phyloP scores from a whole-genome alignment of 2,888 invertebrate genomes.

The Biston betularia region DNA sequence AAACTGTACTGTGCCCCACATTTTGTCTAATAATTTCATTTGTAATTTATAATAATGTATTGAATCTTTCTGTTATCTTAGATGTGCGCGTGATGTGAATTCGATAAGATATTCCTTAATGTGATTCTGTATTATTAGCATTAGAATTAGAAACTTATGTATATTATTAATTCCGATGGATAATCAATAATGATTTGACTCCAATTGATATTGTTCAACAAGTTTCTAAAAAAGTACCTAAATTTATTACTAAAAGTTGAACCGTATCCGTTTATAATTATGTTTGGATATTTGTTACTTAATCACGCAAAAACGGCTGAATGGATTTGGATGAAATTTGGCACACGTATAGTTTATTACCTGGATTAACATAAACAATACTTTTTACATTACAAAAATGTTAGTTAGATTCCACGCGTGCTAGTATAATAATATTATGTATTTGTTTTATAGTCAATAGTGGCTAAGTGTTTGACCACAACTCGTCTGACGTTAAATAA shows the following conservation, averaged over 20 bases:
- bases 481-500: too few relatives aligned
- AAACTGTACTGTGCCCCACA: background rate
- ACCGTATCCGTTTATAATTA: too few relatives aligned
- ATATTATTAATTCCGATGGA: constrained; percentile 15
- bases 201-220: background rate
- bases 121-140: constrained; percentile 27
- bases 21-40: constrained; percentile 16
- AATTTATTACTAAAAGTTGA: background rate
- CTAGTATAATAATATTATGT: too few relatives aligned
- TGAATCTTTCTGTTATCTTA: constrained; percentile 27
- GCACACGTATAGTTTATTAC: too few relatives aligned
- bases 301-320: too few relatives aligned
- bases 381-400: too few relatives aligned
- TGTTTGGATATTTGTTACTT: too few relatives aligned
- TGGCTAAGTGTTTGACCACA: too few relatives aligned
- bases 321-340: too few relatives aligned
- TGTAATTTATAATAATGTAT: constrained; percentile 29
- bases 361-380: too few relatives aligned
- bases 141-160: constrained; percentile 23
- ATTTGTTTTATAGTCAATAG: too few relatives aligned
- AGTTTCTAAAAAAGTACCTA: background rate
- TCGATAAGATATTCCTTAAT: constrained; percentile 24
- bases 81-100: constrained; percentile 22
- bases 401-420: too few relatives aligned
- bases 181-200: constrained; percentile 10